These are phyloP conservation scores for Apocheima hispidaria DNA, from an alignment of 2,888 invertebrate genomes.

Conservation along the genomic window DNA sequence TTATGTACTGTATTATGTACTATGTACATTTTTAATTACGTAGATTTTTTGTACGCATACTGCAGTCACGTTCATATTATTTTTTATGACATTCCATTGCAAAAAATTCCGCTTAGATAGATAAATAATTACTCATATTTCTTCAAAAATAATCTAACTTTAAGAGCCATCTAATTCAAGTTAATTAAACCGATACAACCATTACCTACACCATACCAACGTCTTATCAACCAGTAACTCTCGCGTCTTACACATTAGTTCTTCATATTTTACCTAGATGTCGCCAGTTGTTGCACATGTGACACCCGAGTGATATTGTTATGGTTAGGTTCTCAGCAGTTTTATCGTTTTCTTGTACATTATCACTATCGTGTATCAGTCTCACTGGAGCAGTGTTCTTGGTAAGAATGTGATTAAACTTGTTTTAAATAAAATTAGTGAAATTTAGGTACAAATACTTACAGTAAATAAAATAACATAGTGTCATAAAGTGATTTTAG, in stretches of 20 bases:
- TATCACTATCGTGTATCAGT: constrained; percentile 24
- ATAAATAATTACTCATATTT: too few species aligned
- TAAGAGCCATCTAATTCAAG: constrained; percentile 7
- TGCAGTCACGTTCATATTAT: too few species aligned
- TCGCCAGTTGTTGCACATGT: constrained; percentile 24
- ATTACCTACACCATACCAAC: not conserved
- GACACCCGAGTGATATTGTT: constrained; percentile 24
- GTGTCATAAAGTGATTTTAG: too few species aligned
- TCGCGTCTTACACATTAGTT: constrained; percentile 1
- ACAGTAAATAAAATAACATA: too few species aligned
- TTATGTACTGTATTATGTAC: too few species aligned
- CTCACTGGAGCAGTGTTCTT: constrained; percentile 9
- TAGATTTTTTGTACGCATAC: too few species aligned
- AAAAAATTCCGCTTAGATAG: too few species aligned
- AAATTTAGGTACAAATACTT: too few species aligned
- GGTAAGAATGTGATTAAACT: constrained; percentile 22
- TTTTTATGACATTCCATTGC: too few species aligned
- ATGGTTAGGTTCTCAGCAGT: constrained; percentile 11
- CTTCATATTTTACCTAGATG: constrained; percentile 27
- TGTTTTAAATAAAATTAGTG: not conserved
- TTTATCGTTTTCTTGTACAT: constrained; percentile 21
- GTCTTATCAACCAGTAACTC: not conserved
- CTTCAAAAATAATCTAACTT: not conserved
- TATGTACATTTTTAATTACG: too few species aligned
- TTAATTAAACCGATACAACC: not conserved